These are phyloP conservation scores for Tricholaema leucomelas DNA, from an alignment of 2,113 vertebrate genomes.

Conservation along the genomic window DNA sequence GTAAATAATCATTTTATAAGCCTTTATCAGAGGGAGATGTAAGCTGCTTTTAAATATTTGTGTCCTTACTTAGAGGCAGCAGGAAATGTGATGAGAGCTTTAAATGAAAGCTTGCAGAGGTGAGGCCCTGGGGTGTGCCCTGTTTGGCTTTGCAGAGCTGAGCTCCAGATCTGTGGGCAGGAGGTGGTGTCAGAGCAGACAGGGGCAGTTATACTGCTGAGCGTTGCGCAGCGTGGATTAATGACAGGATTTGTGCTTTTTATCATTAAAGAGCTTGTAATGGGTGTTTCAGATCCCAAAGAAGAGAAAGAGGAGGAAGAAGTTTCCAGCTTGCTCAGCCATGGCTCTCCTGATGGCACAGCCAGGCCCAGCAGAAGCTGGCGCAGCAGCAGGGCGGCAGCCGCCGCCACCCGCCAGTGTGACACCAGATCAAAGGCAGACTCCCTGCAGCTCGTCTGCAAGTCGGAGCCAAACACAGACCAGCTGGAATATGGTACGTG, in stretches of 20 bases:
- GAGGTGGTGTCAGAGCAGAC: rapidly evolving
- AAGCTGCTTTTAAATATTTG: not conserved
- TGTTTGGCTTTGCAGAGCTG: not conserved
- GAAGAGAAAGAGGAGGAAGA: slow-evolving; percentile 78
- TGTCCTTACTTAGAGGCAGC: not conserved
- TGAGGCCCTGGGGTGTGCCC: not conserved
- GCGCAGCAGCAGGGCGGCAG: slow-evolving; percentile 73
- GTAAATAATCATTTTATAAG: not conserved
- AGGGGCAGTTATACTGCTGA: not conserved
- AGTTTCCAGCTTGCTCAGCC: slow-evolving; percentile 21
- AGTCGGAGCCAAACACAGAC: slow-evolving; percentile 87
- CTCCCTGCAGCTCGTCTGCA: slow-evolving; percentile 83
- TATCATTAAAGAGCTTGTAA: not conserved
- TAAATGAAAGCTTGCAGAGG: not conserved
- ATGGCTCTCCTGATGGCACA: slow-evolving; percentile 25
- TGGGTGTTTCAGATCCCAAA: slow-evolving; percentile 74
- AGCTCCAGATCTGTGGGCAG: rapidly evolving
- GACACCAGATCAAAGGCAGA: slow-evolving; percentile 72
- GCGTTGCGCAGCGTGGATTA: rapidly evolving
- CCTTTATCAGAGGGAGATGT: not conserved
- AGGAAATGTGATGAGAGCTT: not conserved
- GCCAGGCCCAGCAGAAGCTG: slow-evolving; percentile 68
- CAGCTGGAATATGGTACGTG: slow-evolving; percentile 78
- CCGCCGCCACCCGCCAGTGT: slow-evolving; percentile 59
- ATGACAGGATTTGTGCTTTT: not conserved